Percentiles rank a stretch among this genome's conserved stretches.
phyloP scores from a whole-genome alignment of 2,888 invertebrate genomes.

The Eristalinus sepulchralis region DNA sequence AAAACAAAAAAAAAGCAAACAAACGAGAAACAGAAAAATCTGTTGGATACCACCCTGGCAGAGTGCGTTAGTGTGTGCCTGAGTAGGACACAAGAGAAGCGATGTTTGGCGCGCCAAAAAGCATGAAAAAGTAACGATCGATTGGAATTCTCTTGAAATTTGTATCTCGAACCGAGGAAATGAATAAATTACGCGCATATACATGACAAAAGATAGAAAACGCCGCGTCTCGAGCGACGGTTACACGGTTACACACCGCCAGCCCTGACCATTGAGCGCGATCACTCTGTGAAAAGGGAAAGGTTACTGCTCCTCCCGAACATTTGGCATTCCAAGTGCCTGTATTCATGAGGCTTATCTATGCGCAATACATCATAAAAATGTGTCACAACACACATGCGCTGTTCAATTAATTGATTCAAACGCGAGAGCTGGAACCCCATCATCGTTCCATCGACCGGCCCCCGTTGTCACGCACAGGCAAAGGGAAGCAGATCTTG shows the following conservation, averaged over 20 bases:
- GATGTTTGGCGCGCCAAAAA: slow-evolving; percentile 56
- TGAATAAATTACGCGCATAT: slow-evolving; percentile 60
- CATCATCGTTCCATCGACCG: not conserved
- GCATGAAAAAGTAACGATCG: slow-evolving; percentile 61
- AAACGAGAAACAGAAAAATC: slow-evolving; percentile 4
- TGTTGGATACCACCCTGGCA: slow-evolving; percentile 24
- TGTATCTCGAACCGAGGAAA: slow-evolving; percentile 56
- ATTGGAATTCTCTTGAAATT: slow-evolving; percentile 58
- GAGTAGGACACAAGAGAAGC: slow-evolving; percentile 28
- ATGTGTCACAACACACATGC: slow-evolving; percentile 67
- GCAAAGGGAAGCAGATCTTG: not conserved
- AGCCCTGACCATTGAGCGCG: slow-evolving; percentile 47
- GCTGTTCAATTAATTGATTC: slow-evolving; percentile 61
- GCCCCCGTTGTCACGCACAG: slow-evolving; percentile 12
- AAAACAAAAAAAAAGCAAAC: too few relatives aligned
- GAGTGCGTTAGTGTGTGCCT: not conserved
- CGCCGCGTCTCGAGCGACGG: not conserved
- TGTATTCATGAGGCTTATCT: slow-evolving; percentile 62
- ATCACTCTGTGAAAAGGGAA: slow-evolving; percentile 28
- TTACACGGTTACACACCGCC: not conserved
- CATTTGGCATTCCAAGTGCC: slow-evolving; percentile 59
- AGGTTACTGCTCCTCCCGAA: slow-evolving; percentile 62
- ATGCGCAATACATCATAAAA: slow-evolving; percentile 52
- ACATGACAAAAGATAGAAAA: slow-evolving; percentile 46
- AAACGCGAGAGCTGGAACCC: slow-evolving; percentile 10